A percentile compares a stretch with the other conserved stretches of the same genome.
phyloP scores from a whole-genome alignment of 2,113 vertebrate species.

The Rutilus rutilus region DNA sequence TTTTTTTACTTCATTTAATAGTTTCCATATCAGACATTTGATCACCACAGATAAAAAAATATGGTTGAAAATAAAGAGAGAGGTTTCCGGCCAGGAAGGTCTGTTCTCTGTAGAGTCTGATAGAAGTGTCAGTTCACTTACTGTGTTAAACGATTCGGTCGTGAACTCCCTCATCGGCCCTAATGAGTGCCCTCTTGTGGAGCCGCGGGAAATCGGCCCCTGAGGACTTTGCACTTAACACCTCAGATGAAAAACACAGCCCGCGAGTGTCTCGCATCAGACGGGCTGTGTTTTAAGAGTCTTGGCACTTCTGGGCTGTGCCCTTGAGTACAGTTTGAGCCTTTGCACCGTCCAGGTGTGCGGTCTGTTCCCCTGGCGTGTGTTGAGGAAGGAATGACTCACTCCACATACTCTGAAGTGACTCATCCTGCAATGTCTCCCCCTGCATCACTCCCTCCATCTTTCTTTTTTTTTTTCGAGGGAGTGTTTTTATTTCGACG shows the following conservation, averaged over 20 bases:
- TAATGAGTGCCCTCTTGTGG: conserved; percentile 50
- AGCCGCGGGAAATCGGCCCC: not conserved
- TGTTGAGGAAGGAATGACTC: conserved; percentile 76
- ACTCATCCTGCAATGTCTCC: conserved; percentile 68
- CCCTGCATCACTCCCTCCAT: conserved; percentile 55
- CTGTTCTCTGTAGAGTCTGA: conserved; percentile 44
- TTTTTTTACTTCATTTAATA: conserved; percentile 57
- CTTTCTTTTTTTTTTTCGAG: not conserved
- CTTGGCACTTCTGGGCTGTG: conserved; percentile 34
- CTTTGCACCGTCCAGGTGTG: conserved; percentile 71
- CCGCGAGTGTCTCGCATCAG: conserved; percentile 23
- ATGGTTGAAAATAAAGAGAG: conserved; percentile 28
- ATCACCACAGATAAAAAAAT: conserved; percentile 44
- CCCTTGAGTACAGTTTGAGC: conserved; percentile 40
- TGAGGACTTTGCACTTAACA: conserved; percentile 20
- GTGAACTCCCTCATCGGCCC: not conserved
- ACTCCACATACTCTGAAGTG: conserved; percentile 68
- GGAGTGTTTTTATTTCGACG: conserved; percentile 54
- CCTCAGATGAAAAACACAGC: conserved; percentile 25
- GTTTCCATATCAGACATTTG: conserved; percentile 67
- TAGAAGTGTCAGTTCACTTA: conserved; percentile 10
- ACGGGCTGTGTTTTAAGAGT: conserved; percentile 40
- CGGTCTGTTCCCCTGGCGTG: conserved; percentile 69
- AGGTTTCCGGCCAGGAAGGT: conserved; percentile 49
- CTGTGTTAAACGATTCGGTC: not conserved